Evolutionary conservation across 2,888 invertebrate species (phyloP), one percentile per base, ranked within the genome.

Genomic region (Pyralis farinalis): DNA sequence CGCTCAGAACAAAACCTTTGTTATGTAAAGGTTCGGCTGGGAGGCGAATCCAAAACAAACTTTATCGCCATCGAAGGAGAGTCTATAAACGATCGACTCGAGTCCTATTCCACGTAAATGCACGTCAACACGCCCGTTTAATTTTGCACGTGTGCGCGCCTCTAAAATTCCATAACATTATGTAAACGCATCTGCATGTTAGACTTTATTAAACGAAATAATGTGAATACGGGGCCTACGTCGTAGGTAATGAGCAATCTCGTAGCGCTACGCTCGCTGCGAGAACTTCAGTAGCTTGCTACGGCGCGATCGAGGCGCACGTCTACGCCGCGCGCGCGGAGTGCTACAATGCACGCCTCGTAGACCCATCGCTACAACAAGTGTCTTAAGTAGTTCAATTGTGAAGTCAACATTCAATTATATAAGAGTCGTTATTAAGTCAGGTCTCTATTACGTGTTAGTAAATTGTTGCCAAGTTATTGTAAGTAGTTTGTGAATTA

Each of bases 401-500:
- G 9, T 12, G 11, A 31, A 7, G 1, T 16, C 2, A 16, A 25
- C 1, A 4, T 25, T 25, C 25, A 25, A 25, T 25, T 25, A 8
- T 25, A 5, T 25, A 7, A 25, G 25, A 7, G 5, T 3, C 25
- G 25, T 25, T n/a, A 7, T n/a, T 46, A 31, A 31, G 25, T 7
- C n/a, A 8, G 7, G 25, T 25, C 7, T 25, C 25, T 2, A 25
- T 7, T 25, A n/a, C 25, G 25, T 25, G 25, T 37, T n/a, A n/a
- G 21, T 21, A 21, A 29, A 32, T 40, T 36, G 37, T 42, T 42
- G 41, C 40, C 39, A 42, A 37, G 37, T 40, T 36, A 28, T 3
- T 29, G 35, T 21, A 42, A 43, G 36, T 44, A 54, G 36, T 43
- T 36, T 44, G 38, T 52, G 53, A 39, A 47, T 51, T 40, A 43